Evolutionary conservation across 1,140 invertebrate genomes (phyloP).

Genomic region (Pristionchus pacificus): DNA sequence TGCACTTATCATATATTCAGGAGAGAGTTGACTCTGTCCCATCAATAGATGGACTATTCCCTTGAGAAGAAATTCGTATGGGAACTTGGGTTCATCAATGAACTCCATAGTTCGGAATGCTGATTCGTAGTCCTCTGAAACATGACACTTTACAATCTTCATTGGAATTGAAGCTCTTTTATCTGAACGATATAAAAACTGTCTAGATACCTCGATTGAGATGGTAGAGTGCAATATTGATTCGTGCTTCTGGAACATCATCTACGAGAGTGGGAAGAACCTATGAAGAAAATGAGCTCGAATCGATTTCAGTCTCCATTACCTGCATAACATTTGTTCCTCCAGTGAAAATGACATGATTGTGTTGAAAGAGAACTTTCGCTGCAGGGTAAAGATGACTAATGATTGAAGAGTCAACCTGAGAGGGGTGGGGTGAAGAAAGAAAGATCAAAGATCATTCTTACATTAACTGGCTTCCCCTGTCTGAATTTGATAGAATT

Average conservation of each 20-base stretch:
- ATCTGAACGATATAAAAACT: too few species aligned
- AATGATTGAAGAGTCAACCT: neutral
- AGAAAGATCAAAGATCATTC: conserved; percentile 78
- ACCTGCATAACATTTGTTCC: conserved; percentile 83
- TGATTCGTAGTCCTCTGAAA: neutral
- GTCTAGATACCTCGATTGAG: conserved; percentile 76
- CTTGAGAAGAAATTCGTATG: neutral
- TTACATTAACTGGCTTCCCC: conserved; percentile 69
- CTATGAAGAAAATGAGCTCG: conserved; percentile 81
- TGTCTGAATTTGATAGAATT: neutral
- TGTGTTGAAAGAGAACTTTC: conserved; percentile 61
- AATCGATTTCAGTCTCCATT: too few species aligned
- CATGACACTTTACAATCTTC: too few species aligned
- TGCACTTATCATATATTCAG: neutral
- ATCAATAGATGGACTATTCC: neutral
- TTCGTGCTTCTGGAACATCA: conserved; percentile 87
- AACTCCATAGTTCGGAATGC: neutral
- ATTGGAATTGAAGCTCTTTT: too few species aligned
- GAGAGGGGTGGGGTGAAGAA: too few species aligned
- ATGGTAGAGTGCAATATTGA: conserved; percentile 92
- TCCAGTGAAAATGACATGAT: conserved; percentile 36
- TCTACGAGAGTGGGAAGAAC: conserved; percentile 84
- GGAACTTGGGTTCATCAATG: neutral
- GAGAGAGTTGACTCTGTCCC: neutral
- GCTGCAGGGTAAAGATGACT: conserved; percentile 73